phyloP scores from a whole-genome alignment of 2,113 vertebrate species.

The mouse (Mus musculus) region GRCm39 chr13:83058501-83059000 shows the following conservation, averaged over 20 bases:
- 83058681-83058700: constrained; percentile 59
- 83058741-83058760: constrained; percentile 3
- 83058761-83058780: neutral
- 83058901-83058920: neutral
- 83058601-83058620: constrained; percentile 53
- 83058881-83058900: neutral
- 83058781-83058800: neutral
- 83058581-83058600: constrained; percentile 53
- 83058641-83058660: constrained; percentile 30
- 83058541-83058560: constrained; percentile 55
- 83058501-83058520: neutral
- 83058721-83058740: neutral
- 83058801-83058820: neutral
- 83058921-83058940: constrained; percentile 8
- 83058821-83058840: neutral
- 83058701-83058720: neutral
- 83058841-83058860: neutral
- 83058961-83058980: neutral
- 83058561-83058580: constrained; percentile 64
- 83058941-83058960: constrained; percentile 30
- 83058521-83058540: constrained; percentile 51
- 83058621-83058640: constrained; percentile 54
- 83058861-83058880: neutral
- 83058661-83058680: constrained; percentile 65
- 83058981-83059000: constrained; percentile 26